Base-by-base conservation (phyloP, 2,888 invertebrate genomes). In the Ophioninae sp. region DNA sequence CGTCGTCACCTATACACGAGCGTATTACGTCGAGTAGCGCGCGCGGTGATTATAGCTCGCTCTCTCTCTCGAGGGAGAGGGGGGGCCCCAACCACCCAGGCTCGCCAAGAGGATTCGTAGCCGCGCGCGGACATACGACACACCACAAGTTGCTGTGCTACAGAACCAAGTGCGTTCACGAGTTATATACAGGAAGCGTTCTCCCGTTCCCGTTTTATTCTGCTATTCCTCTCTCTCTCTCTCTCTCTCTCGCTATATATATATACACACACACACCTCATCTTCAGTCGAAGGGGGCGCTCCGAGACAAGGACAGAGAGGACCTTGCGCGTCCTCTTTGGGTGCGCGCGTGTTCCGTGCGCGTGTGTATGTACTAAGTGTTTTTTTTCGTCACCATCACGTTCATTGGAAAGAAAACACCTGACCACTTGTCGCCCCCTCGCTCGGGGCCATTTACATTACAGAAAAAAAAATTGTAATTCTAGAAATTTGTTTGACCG, bases 311-410 rank as follows among this genome's bases (percentile, higher is more conserved):
- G 20, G 23, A 56, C 22, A 58, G 63, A 61, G 64, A 75, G 61
- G 83, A 76, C 41, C 30, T 59, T 37, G 73, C 80, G 76, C 80
- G 73, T 80, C 69, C 72, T 74, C 69, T 77, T 63, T 56, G 23
- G 22, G 65, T 75, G 75, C 65, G 67, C 75, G 75, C 56, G 74
- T 65, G 73, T 76, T 22, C 8, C 20, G 68, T 77, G 68, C 61
- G 23, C 44, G 76, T 41, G 58, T 44, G n/a, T 68, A 23, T 39
- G 65, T 41, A 71, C 61, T 71, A 37, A 74, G 22, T 67, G 10
- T 76, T 75, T 65, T 65, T 65, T 75, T 64, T 41, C 8, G 59
- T 44, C 56, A 63, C 23, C 30, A 10, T 41, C 56, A 23, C 81
- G 41, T n/a, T 6, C 13, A 37, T n/a, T 23, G 6, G 0, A 2